Evolutionary conservation across 2,888 invertebrate species (phyloP).

Genomic region (Agonopterix heracliana): DNA sequence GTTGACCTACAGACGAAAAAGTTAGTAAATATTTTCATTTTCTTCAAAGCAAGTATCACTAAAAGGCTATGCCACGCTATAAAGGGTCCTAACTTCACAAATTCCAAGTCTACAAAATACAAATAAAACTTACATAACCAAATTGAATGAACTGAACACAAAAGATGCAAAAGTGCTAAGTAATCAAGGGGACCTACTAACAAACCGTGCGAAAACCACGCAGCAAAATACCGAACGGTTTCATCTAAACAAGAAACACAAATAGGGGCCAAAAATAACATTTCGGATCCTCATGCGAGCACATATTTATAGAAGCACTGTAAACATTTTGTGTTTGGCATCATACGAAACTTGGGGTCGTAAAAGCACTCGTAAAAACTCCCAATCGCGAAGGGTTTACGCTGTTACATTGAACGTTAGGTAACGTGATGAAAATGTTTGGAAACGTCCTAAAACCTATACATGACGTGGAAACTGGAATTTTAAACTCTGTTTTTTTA

Average conservation of each 20-base stretch:
- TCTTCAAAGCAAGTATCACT: no score
- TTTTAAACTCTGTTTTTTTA: neutral
- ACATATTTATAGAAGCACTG: slow-evolving; percentile 6
- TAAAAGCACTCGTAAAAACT: slow-evolving; percentile 34
- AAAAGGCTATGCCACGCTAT: no score
- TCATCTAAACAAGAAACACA: slow-evolving; percentile 1
- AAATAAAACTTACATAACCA: no score
- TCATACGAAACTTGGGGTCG: slow-evolving; percentile 13
- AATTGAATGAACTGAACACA: no score
- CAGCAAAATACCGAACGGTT: no score
- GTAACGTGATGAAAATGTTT: neutral
- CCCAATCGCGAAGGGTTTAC: slow-evolving; percentile 27
- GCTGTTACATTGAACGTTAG: slow-evolving; percentile 5
- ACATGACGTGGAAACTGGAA: neutral
- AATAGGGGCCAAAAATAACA: slow-evolving; percentile 5
- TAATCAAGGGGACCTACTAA: no score
- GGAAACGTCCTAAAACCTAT: slow-evolving; percentile 5
- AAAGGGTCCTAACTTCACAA: no score
- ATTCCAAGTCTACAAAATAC: no score
- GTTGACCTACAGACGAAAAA: no score
- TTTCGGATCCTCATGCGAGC: neutral
- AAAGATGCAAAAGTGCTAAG: no score
- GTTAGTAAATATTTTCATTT: no score
- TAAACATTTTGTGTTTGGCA: slow-evolving; percentile 10
- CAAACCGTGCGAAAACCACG: no score